These are phyloP conservation scores for Phylloscopus trochiloides DNA, from an alignment of 2,113 vertebrate genomes.

Conservation along the genomic window DNA sequence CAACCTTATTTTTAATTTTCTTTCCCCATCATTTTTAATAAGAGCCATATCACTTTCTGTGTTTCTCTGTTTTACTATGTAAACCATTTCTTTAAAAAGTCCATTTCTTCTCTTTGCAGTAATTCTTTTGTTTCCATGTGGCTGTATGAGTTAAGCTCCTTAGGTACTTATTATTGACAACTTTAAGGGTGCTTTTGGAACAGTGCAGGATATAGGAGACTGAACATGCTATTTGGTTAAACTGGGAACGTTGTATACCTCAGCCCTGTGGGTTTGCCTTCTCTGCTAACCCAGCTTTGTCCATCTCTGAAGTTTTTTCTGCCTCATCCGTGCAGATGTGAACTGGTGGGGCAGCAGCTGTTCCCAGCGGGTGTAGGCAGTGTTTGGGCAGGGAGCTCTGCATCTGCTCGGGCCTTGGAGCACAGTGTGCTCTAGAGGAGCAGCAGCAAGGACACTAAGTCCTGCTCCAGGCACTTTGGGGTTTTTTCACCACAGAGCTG, in stretches of 20 bases:
- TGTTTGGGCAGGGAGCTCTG: not conserved
- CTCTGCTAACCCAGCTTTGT: not conserved
- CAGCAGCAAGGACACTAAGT: not conserved
- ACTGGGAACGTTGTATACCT: not conserved
- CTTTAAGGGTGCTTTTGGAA: not conserved
- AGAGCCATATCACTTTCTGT: not conserved
- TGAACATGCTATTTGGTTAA: not conserved
- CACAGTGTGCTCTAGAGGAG: rapidly evolving
- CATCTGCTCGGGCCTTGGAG: not conserved
- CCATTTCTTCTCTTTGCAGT: not conserved
- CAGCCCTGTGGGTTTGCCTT: not conserved
- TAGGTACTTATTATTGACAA: rapidly evolving
- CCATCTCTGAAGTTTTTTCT: rapidly evolving
- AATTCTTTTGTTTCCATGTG: not conserved
- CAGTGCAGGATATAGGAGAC: not conserved
- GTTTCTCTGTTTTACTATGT: not conserved
- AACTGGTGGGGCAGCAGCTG: not conserved
- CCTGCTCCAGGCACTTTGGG: not conserved
- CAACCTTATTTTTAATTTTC: not conserved
- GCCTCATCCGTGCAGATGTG: not conserved
- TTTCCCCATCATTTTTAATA: not conserved
- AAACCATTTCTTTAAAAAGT: not conserved
- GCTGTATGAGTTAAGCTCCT: not conserved
- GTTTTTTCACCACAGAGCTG: not conserved
- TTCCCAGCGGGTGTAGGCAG: rapidly evolving